phyloP scores from a whole-genome alignment of 2,797 vertebrate species.

The Mastacembelus armatus region DNA sequence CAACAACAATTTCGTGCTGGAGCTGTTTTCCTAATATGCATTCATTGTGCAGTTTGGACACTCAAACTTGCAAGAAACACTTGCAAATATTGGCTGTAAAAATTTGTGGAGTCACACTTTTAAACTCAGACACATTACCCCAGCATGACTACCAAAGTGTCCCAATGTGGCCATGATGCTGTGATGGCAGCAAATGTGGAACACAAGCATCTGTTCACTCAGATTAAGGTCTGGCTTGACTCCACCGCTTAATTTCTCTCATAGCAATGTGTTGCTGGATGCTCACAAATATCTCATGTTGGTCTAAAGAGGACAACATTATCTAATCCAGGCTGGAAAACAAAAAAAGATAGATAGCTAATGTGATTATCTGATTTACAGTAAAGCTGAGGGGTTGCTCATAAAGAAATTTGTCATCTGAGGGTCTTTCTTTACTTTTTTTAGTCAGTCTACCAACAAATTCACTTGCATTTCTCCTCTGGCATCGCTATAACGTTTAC shows the following conservation, averaged over 20 bases:
- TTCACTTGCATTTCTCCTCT: slow-evolving; percentile 61
- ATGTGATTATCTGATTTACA: slow-evolving; percentile 29
- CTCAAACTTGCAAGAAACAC: slow-evolving; percentile 15
- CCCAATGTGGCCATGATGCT: slow-evolving; percentile 18
- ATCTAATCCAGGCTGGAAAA: slow-evolving; percentile 18
- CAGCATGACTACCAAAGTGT: slow-evolving; percentile 18
- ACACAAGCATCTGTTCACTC: slow-evolving; percentile 50
- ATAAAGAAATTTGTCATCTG: background rate
- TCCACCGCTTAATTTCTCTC: slow-evolving; percentile 21
- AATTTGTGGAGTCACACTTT: slow-evolving; percentile 37
- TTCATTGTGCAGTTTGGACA: slow-evolving; percentile 1
- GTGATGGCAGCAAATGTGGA: slow-evolving; percentile 41
- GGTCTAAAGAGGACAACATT: slow-evolving; percentile 15
- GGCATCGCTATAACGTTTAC: slow-evolving; percentile 68
- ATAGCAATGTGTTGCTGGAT: slow-evolving; percentile 19
- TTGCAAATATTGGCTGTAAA: slow-evolving; percentile 24
- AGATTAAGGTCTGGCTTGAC: slow-evolving; percentile 31
- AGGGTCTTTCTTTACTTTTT: slow-evolving; percentile 28
- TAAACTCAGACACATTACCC: slow-evolving; percentile 1
- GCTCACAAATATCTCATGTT: slow-evolving; percentile 11
- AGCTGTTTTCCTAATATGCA: slow-evolving; percentile 18
- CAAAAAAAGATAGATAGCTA: slow-evolving; percentile 1
- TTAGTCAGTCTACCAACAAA: slow-evolving; percentile 21
- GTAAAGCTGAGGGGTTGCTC: slow-evolving; percentile 27
- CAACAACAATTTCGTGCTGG: slow-evolving; percentile 42